Conservation (phyloP, 1,140 invertebrate species). For the Condylostylus longicornis region DNA sequence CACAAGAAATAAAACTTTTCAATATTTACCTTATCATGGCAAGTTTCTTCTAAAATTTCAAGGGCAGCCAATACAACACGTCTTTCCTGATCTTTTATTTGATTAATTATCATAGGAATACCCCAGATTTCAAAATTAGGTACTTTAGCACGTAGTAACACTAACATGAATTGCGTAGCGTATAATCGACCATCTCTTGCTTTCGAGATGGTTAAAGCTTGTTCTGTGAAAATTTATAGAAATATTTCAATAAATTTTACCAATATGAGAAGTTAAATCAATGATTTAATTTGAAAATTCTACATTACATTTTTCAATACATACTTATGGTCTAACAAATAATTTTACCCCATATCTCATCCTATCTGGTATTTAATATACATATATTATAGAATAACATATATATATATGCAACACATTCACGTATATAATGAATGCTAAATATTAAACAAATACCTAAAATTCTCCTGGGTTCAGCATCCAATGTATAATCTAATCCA, state of each 20-base stretch:
- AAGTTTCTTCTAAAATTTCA: conserved; percentile 79
- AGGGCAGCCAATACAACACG: conserved; percentile 62
- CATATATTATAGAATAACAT: too few relatives aligned
- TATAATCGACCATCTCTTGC: conserved; percentile 66
- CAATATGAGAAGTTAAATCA: too few relatives aligned
- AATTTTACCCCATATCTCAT: too few relatives aligned
- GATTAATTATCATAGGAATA: conserved; percentile 61
- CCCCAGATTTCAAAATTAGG: conserved; percentile 62
- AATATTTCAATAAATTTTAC: neutral
- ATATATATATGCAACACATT: too few relatives aligned
- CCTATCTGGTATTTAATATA: too few relatives aligned
- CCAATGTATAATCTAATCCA: conserved; percentile 67
- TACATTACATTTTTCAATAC: too few relatives aligned
- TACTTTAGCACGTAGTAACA: conserved; percentile 61
- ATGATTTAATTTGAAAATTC: too few relatives aligned
- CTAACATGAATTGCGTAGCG: conserved; percentile 74
- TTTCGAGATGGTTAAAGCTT: conserved; percentile 40
- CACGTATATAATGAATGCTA: too few relatives aligned
- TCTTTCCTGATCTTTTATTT: conserved; percentile 64
- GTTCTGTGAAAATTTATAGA: conserved; percentile 24
- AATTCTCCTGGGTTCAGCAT: conserved; percentile 56
- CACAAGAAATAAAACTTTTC: neutral
- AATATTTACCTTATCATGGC: conserved; percentile 55
- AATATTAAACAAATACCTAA: conserved; percentile 25
- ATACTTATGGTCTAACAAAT: too few relatives aligned